These are phyloP conservation scores for Eulemur rufifrons DNA, from an alignment of 2,113 vertebrate genomes.

Conservation along the genomic window DNA sequence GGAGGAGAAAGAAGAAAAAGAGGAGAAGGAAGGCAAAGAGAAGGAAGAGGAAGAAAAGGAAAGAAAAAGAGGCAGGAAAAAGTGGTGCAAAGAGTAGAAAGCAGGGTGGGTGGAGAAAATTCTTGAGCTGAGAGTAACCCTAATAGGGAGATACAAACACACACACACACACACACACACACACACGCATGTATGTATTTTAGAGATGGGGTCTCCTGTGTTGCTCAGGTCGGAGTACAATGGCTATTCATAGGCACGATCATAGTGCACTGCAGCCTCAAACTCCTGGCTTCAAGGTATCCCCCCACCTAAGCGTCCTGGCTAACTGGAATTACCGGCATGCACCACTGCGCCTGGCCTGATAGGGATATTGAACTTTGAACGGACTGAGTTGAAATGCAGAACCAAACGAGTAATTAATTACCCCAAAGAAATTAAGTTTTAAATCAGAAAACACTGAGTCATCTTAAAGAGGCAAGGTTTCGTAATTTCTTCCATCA, in stretches of 20 bases:
- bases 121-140: background rate
- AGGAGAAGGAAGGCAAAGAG: background rate
- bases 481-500: constrained; percentile 13
- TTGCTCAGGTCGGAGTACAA: no score
- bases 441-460: constrained; percentile 49
- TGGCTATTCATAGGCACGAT: no score
- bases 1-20: background rate
- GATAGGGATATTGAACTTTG: no score
- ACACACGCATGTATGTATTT: background rate
- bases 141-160: background rate
- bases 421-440: constrained; percentile 45
- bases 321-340: no score
- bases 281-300: no score
- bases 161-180: no score
- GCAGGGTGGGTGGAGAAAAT: background rate
- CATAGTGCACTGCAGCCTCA: no score
- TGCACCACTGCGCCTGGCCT: no score
- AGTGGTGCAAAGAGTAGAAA: background rate
- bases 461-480: background rate
- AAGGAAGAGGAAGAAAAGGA: background rate
- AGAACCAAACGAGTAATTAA: no score
- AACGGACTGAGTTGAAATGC: no score
- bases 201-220: no score
- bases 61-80: background rate
- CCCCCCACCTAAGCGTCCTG: no score